These are phyloP conservation scores for Catharus bicknelli DNA, from an alignment of 2,113 vertebrate genomes.

Conservation along the genomic window DNA sequence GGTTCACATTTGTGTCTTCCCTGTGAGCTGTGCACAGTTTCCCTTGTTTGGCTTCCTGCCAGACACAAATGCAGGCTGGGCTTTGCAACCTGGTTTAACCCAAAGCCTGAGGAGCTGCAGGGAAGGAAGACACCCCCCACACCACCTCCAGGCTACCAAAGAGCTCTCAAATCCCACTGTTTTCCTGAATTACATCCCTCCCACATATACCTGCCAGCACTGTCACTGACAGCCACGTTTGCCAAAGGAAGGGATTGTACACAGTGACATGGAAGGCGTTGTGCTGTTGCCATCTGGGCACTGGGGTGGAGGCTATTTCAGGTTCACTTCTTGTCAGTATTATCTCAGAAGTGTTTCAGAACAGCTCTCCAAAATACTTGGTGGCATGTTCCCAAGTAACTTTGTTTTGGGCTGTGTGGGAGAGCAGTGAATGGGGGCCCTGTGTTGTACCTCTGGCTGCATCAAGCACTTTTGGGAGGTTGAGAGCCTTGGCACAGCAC, in stretches of 20 bases:
- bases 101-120: not conserved
- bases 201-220: not conserved
- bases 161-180: not conserved
- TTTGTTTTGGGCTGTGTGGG: not conserved
- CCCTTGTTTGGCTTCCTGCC: not conserved
- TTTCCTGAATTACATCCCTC: not conserved
- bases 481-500: not conserved
- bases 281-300: not conserved
- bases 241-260: not conserved
- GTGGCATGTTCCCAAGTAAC: not conserved
- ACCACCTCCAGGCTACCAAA: not conserved
- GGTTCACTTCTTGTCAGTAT: not conserved
- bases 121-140: not conserved
- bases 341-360: not conserved
- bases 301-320: not conserved
- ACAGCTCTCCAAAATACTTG: not conserved
- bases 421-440: not conserved
- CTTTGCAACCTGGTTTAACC: not conserved
- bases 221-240: not conserved
- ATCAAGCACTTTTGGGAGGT: not conserved
- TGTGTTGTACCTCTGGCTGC: not conserved
- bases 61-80: rapidly evolving
- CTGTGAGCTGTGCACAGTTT: not conserved
- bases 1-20: not conserved
- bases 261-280: not conserved